These are phyloP conservation scores for Calephelis nemesis DNA, from an alignment of 1,140 invertebrate species.

Conservation along the genomic window DNA sequence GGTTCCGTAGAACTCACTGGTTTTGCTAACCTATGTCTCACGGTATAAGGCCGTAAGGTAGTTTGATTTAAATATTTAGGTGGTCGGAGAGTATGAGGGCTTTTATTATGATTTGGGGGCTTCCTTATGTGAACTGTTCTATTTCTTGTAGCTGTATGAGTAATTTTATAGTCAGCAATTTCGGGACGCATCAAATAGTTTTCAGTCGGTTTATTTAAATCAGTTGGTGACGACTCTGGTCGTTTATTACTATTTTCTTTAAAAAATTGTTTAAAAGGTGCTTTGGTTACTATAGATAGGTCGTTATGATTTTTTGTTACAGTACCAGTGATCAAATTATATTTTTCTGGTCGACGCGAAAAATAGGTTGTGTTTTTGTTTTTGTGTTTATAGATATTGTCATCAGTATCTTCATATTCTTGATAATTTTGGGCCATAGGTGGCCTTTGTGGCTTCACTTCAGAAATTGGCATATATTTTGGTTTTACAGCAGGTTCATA, in stretches of 20 bases:
- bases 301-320: conserved; percentile 63
- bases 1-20: conserved; percentile 45
- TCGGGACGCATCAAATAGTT: conserved; percentile 52
- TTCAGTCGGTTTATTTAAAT: conserved; percentile 37
- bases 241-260: conserved; percentile 55
- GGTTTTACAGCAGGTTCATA: conserved; percentile 80
- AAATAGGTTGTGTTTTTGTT: conserved; percentile 31
- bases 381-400: conserved; percentile 40
- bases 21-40: conserved; percentile 74
- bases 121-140: conserved; percentile 41
- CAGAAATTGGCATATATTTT: conserved; percentile 81
- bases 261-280: conserved; percentile 50
- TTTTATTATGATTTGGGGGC: conserved; percentile 30
- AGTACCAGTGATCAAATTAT: conserved; percentile 44
- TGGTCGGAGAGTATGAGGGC: conserved; percentile 55
- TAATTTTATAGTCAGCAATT: conserved; percentile 56
- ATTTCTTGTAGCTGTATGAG: conserved; percentile 53
- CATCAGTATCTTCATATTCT: conserved; percentile 70
- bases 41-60: conserved; percentile 74
- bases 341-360: conserved; percentile 39
- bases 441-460: conserved; percentile 76
- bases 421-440: conserved; percentile 76
- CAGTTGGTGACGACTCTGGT: conserved; percentile 49
- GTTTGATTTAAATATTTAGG: conserved; percentile 75
- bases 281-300: conserved; percentile 60